Evolutionary conservation across 2,113 vertebrate species (phyloP).

Genomic region (Eleginops maclovinus): DNA sequence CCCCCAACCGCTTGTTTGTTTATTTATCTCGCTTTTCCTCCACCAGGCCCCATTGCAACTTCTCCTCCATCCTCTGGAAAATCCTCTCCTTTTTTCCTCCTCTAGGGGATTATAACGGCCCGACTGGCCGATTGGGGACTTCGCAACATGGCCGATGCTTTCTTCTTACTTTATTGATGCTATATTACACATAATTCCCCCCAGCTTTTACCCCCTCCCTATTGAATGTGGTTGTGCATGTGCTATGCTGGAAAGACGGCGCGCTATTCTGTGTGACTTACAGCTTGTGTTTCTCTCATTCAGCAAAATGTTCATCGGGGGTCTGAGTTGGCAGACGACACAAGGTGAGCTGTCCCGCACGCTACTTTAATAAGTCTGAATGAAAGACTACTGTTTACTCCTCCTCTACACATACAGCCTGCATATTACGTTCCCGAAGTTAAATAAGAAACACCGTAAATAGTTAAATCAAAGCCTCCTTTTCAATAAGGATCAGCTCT

Average conservation of each 20-base stretch:
- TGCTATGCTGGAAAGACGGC: slow-evolving; percentile 45
- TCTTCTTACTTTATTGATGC: slow-evolving; percentile 79
- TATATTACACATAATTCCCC: slow-evolving; percentile 38
- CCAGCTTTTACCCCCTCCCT: neutral
- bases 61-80: slow-evolving; percentile 73
- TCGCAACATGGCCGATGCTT: slow-evolving; percentile 87
- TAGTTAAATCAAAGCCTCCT: slow-evolving; percentile 74
- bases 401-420: neutral
- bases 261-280: slow-evolving; percentile 58
- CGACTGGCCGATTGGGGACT: slow-evolving; percentile 78
- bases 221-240: slow-evolving; percentile 12
- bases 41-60: slow-evolving; percentile 73
- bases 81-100: slow-evolving; percentile 59
- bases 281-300: slow-evolving; percentile 81
- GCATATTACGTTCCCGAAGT: slow-evolving; percentile 34
- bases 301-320: slow-evolving; percentile 98
- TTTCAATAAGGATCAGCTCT: slow-evolving; percentile 69
- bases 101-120: slow-evolving; percentile 84
- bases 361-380: slow-evolving; percentile 76
- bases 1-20: slow-evolving; percentile 53
- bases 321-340: slow-evolving; percentile 96
- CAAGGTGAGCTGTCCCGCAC: slow-evolving; percentile 91
- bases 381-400: slow-evolving; percentile 50
- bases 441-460: slow-evolving; percentile 47
- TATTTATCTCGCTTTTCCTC: slow-evolving; percentile 63